Conservation (phyloP, 2,113 vertebrate species). For the Dipodomys spectabilis region DNA sequence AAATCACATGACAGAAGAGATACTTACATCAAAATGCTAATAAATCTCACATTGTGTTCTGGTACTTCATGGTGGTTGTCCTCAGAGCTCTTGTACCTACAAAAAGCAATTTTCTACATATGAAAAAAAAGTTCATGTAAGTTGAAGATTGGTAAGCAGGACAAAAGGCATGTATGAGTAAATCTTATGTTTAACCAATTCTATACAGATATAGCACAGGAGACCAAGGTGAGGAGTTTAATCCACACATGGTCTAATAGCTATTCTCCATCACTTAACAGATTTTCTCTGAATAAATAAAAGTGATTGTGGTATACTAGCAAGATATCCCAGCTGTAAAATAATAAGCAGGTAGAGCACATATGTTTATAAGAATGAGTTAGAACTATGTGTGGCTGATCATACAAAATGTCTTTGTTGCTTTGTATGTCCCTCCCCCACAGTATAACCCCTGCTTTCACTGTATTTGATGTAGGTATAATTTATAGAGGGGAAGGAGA, state of each 20-base stretch:
- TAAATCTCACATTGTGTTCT: constrained; percentile 13
- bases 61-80: not conserved
- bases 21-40: not conserved
- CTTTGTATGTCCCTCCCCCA: no score
- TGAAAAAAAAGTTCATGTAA: constrained; percentile 16
- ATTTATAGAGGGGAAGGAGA: no score
- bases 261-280: not conserved
- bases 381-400: no score
- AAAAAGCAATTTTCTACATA: not conserved
- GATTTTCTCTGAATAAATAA: not conserved
- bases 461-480: no score
- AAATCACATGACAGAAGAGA: constrained; percentile 36
- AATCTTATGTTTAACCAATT: not conserved
- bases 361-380: constrained; percentile 3
- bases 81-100: not conserved
- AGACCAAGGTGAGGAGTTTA: constrained; percentile 7
- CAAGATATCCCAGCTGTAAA: not conserved
- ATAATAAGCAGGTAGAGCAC: not conserved
- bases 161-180: not conserved
- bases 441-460: no score
- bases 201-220: not conserved
- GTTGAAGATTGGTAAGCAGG: not conserved
- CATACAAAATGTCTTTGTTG: no score
- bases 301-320: not conserved
- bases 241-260: not conserved